Percentiles rank a stretch among this genome's conserved stretches.
Conservation (phyloP, 2,888 invertebrate species). For the Lepidonotus clava region DNA sequence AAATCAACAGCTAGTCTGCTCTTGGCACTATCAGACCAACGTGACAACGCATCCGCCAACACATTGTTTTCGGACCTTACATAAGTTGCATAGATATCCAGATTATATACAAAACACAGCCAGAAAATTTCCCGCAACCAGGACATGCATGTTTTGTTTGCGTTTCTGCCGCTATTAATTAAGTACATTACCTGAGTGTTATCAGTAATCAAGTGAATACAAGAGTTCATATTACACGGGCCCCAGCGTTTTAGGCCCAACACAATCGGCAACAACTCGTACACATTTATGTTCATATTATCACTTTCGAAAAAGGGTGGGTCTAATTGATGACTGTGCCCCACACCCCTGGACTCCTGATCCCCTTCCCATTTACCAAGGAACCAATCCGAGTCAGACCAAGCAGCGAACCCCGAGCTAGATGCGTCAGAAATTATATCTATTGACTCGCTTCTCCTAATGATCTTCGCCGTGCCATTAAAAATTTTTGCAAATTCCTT, state of each 20-base stretch:
- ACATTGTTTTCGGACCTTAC: too few species aligned
- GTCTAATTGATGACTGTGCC: neutral
- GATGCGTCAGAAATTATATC: neutral
- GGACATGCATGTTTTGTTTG: too few species aligned
- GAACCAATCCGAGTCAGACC: neutral
- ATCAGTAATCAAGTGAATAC: neutral
- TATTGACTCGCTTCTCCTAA: neutral
- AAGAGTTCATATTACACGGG: neutral
- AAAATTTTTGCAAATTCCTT: too few species aligned
- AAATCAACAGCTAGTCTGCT: too few species aligned
- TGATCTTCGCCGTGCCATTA: neutral
- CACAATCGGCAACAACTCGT: neutral
- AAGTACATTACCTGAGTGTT: too few species aligned
- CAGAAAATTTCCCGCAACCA: too few species aligned
- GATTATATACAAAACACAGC: too few species aligned
- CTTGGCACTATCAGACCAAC: too few species aligned
- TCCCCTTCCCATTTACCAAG: neutral
- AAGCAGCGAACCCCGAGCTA: neutral
- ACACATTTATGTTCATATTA: neutral
- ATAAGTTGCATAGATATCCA: too few species aligned
- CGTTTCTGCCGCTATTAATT: too few species aligned
- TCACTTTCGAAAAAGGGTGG: neutral
- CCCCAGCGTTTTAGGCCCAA: neutral
- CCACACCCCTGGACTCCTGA: neutral
- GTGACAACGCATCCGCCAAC: too few species aligned